Percentiles rank a stretch among this genome's conserved stretches.
Conservation (phyloP, 1,140 invertebrate genomes). For the Drosophila subpulchrella region DNA sequence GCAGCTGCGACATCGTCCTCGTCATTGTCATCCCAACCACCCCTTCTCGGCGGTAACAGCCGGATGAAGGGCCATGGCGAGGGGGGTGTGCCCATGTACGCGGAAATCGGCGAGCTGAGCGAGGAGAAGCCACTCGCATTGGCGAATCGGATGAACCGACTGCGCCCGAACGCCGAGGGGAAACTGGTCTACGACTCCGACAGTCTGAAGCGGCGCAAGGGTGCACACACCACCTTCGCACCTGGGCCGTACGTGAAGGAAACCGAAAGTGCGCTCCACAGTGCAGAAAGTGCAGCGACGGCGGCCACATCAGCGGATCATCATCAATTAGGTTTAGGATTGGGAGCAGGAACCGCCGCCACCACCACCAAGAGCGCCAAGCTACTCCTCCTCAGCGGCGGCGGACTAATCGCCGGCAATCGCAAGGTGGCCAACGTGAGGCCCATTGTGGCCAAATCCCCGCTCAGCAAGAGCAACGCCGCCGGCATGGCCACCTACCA, state of each 20-base stretch:
- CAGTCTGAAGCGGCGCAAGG: slow-evolving; percentile 92
- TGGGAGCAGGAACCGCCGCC: slow-evolving; percentile 12
- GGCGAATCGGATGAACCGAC: slow-evolving; percentile 86
- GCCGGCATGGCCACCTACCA: slow-evolving; percentile 49
- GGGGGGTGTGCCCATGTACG: slow-evolving; percentile 72
- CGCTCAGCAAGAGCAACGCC: slow-evolving; percentile 49
- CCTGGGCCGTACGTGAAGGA: slow-evolving; percentile 92
- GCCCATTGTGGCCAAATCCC: slow-evolving; percentile 70
- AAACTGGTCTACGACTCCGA: slow-evolving; percentile 96
- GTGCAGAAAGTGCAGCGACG: slow-evolving; percentile 75
- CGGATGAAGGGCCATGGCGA: slow-evolving; percentile 10
- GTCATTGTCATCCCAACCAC: slow-evolving; percentile 29
- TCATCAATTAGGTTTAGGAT: slow-evolving; percentile 15
- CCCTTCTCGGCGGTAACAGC: slow-evolving; percentile 2
- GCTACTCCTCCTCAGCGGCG: slow-evolving; percentile 64
- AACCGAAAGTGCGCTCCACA: slow-evolving; percentile 84
- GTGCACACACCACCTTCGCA: slow-evolving; percentile 93
- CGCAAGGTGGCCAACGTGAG: slow-evolving; percentile 83
- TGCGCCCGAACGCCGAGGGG: slow-evolving; percentile 93
- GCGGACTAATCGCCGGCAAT: slow-evolving; percentile 53
- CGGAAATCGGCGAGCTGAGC: slow-evolving; percentile 79
- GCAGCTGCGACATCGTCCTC: slow-evolving; percentile 37
- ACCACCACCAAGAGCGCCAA: slow-evolving; percentile 62
- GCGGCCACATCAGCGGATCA: slow-evolving; percentile 5
- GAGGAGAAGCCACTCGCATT: slow-evolving; percentile 69